Percentiles rank a stretch among this genome's conserved stretches.
phyloP scores from a whole-genome alignment of 2,888 invertebrate genomes.

The Electrophaes corylata region DNA sequence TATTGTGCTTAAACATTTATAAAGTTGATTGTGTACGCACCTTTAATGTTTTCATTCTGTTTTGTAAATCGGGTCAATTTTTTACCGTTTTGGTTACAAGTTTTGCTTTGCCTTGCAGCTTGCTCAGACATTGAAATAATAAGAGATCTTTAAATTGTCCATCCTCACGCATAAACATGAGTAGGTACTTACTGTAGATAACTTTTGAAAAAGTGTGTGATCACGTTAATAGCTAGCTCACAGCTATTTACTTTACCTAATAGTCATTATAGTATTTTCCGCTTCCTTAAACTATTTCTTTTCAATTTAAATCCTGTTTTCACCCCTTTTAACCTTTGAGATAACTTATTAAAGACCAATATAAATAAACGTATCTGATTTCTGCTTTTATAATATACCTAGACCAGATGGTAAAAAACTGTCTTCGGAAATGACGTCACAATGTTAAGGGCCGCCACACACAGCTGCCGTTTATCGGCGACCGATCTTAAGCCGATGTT shows the following conservation, averaged over 20 bases:
- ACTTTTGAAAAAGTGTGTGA: not conserved
- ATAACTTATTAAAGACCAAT: not conserved
- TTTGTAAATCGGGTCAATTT: slow-evolving; percentile 39
- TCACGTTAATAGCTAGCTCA: not conserved
- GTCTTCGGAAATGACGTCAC: slow-evolving; percentile 56
- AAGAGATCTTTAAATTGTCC: too few relatives aligned
- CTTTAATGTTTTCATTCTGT: slow-evolving; percentile 34
- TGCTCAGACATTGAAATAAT: not conserved
- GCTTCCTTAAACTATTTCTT: too few relatives aligned
- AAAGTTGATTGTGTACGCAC: slow-evolving; percentile 45
- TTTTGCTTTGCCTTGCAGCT: not conserved
- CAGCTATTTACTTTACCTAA: not conserved
- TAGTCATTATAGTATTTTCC: too few relatives aligned
- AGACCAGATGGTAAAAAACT: slow-evolving; percentile 23
- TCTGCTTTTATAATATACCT: not conserved
- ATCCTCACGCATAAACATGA: too few relatives aligned
- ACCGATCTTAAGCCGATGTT: slow-evolving; percentile 74
- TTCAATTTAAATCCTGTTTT: too few relatives aligned
- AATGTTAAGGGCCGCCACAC: slow-evolving; percentile 54
- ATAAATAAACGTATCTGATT: not conserved
- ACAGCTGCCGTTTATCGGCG: slow-evolving; percentile 76
- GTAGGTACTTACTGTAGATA: not conserved
- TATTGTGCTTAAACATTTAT: slow-evolving; percentile 52
- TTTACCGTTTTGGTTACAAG: not conserved
- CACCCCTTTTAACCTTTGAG: not conserved